Evolutionary conservation across 2,797 vertebrate genomes (phyloP).

Genomic region (Heterohyrax brucei): DNA sequence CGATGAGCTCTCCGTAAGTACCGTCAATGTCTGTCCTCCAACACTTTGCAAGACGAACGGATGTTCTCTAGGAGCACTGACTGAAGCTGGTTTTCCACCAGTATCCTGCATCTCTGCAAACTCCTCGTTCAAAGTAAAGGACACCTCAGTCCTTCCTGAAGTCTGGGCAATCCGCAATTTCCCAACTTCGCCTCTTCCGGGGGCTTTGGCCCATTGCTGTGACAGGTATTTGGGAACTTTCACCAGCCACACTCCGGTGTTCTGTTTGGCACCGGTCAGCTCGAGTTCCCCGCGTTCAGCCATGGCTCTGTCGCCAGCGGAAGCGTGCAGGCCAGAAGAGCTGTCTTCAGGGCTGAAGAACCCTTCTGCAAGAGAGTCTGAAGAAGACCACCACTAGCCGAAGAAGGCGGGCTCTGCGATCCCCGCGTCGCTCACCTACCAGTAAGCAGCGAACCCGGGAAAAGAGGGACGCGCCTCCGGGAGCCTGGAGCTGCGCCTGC

Average conservation of each 20-base stretch:
- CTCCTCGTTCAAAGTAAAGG: constrained; percentile 96
- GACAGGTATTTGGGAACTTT: constrained; percentile 98
- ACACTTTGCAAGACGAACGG: constrained; percentile 92
- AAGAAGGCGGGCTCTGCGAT: fast-evolving
- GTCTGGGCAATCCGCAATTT: constrained; percentile 97
- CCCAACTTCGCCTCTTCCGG: constrained; percentile 98
- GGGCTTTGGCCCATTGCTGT: constrained; percentile 97
- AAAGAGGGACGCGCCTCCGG: background rate
- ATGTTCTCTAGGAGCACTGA: constrained; percentile 95
- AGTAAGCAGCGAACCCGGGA: background rate
- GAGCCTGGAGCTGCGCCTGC: constrained; percentile 65
- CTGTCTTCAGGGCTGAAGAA: background rate
- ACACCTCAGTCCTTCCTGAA: constrained; percentile 90
- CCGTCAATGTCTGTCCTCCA: constrained; percentile 92
- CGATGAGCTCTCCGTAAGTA: constrained; percentile 94
- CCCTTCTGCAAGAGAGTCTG: fast-evolving
- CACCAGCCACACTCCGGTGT: constrained; percentile 88
- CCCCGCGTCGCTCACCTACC: fast-evolving
- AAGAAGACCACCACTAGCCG: fast-evolving
- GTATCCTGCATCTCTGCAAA: constrained; percentile 93
- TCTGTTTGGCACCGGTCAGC: constrained; percentile 97
- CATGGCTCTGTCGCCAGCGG: constrained; percentile 89
- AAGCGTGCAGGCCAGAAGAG: background rate
- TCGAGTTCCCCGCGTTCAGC: constrained; percentile 97
- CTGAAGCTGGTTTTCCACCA: constrained; percentile 92